phyloP scores from a whole-genome alignment of 2,797 vertebrate species.

The Coreius guichenoti region DNA sequence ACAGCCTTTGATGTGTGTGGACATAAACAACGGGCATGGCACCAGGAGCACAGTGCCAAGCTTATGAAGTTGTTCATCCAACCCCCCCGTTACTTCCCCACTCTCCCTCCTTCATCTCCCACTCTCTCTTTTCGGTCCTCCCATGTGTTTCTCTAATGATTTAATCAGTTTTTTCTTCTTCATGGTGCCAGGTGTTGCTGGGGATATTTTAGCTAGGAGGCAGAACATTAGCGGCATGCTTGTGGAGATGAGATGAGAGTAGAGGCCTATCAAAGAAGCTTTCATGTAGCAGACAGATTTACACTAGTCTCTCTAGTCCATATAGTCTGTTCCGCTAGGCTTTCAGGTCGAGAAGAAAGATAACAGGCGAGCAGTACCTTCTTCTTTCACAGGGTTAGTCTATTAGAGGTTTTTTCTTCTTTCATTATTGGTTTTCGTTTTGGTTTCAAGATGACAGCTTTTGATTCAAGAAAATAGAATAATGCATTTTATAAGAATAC shows the following conservation, averaged over 20 bases:
- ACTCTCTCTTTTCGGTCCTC: slow-evolving; percentile 56
- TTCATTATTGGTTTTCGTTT: slow-evolving; percentile 4
- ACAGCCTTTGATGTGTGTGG: slow-evolving; percentile 48
- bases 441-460: slow-evolving; percentile 5
- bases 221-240: slow-evolving; percentile 57
- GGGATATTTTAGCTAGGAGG: slow-evolving; percentile 67
- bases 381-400: slow-evolving; percentile 21
- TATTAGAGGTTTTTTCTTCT: background rate
- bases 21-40: slow-evolving; percentile 42
- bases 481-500: background rate
- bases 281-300: slow-evolving; percentile 52
- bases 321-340: slow-evolving; percentile 32
- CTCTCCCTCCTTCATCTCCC: slow-evolving; percentile 60
- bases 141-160: slow-evolving; percentile 66
- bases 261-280: slow-evolving; percentile 60
- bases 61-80: slow-evolving; percentile 47
- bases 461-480: slow-evolving; percentile 1
- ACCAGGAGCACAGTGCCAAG: slow-evolving; percentile 45
- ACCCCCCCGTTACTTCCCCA: background rate
- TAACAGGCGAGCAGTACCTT: background rate
- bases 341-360: slow-evolving; percentile 34
- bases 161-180: slow-evolving; percentile 69
- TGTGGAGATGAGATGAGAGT: slow-evolving; percentile 65
- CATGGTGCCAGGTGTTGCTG: slow-evolving; percentile 70
- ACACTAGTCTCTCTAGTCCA: slow-evolving; percentile 44